Conservation (phyloP, 2,113 vertebrate species). For the Paralichthys olivaceus region DNA sequence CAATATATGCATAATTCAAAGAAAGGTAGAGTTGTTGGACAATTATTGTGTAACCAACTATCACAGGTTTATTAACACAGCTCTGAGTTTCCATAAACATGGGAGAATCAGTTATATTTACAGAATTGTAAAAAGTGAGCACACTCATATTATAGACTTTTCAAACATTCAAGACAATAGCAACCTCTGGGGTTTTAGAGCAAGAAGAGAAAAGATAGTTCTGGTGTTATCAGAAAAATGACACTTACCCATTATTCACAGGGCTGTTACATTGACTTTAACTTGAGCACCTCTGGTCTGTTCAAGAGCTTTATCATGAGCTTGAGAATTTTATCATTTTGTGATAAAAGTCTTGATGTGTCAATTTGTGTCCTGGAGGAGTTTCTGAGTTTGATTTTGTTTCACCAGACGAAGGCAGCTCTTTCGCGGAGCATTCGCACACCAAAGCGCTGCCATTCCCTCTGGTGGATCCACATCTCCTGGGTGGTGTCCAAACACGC, state of each 20-base stretch:
- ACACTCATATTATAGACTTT: not conserved
- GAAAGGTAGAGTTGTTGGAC: too few species aligned
- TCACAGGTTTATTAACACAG: slow-evolving; percentile 35
- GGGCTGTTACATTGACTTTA: not conserved
- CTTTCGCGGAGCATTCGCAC: slow-evolving; percentile 94
- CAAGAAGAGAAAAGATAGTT: not conserved
- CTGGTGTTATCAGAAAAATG: too few species aligned
- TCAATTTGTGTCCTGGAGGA: not conserved
- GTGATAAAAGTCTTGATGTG: not conserved
- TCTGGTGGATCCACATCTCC: slow-evolving; percentile 96
- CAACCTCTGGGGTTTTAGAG: not conserved
- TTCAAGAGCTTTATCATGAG: not conserved
- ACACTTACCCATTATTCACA: not conserved
- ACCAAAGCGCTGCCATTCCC: slow-evolving; percentile 96
- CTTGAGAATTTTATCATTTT: not conserved
- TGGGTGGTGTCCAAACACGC: slow-evolving; percentile 97
- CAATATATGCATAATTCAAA: too few species aligned
- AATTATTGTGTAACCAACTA: not conserved
- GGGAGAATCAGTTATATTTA: slow-evolving; percentile 28
- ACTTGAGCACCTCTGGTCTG: not conserved
- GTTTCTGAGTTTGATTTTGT: too few species aligned
- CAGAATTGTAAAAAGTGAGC: not conserved
- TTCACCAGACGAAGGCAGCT: slow-evolving; percentile 95
- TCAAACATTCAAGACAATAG: not conserved
- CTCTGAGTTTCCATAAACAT: not conserved